A percentile compares a stretch with the other conserved stretches of the same genome.
phyloP scores from a whole-genome alignment of 2,888 invertebrate species.

The Folsomia candida region DNA sequence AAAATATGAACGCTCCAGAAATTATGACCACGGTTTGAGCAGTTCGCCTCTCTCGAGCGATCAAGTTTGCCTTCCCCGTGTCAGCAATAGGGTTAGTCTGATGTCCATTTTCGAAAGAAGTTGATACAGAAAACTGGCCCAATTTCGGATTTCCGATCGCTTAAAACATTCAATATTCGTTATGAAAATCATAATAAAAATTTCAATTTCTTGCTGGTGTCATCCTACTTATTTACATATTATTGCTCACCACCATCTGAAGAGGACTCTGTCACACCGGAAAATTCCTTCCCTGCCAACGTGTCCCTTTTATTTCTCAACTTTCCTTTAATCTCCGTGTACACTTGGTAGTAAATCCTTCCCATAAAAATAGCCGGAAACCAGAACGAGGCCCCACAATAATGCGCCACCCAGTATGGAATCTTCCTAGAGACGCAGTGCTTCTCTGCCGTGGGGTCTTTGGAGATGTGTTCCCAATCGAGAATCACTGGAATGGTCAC shows the following conservation, averaged over 20 bases:
- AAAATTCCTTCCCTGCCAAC: not conserved
- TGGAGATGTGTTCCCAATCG: conserved; percentile 6
- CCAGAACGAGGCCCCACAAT: not conserved
- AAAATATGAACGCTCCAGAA: conserved; percentile 7
- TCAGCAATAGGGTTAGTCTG: not conserved
- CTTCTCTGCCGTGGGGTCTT: not conserved
- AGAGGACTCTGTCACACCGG: not conserved
- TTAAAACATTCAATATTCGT: no score
- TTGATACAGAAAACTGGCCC: no score
- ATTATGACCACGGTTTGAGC: conserved; percentile 1
- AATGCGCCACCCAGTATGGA: not conserved
- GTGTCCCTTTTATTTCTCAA: not conserved
- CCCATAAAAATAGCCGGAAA: not conserved
- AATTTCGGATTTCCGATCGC: no score
- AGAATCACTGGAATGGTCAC: not conserved
- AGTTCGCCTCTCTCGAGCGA: not conserved
- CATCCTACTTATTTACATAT: no score
- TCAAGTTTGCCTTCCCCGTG: no score
- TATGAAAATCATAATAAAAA: no score
- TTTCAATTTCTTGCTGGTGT: no score
- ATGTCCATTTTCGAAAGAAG: not conserved
- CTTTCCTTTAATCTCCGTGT: not conserved
- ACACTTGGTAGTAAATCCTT: not conserved
- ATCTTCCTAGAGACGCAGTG: not conserved
- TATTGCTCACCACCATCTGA: no score